Evolutionary conservation across 2,113 vertebrate species (phyloP).

Genomic region (Psophia crepitans): DNA sequence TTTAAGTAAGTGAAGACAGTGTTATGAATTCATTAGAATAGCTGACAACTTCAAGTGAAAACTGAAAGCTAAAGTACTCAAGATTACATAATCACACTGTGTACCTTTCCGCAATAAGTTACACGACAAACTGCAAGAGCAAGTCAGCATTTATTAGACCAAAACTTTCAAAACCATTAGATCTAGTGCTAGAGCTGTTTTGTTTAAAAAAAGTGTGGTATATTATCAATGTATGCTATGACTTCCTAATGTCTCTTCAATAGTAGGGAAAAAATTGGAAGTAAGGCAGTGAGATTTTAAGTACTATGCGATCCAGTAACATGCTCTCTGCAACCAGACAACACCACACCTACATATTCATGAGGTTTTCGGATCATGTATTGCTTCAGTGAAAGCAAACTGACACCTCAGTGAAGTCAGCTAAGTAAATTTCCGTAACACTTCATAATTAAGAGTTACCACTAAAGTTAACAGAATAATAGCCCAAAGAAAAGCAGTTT

Average conservation of each 20-base stretch:
- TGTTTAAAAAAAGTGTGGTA: neutral
- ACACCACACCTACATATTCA: neutral
- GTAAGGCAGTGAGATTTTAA: neutral
- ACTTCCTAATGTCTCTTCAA: neutral
- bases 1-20: neutral
- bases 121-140: neutral
- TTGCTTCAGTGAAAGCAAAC: neutral
- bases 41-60: neutral
- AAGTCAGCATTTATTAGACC: neutral
- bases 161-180: neutral
- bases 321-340: neutral
- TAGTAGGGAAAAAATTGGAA: fast-evolving
- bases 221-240: neutral
- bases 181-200: neutral
- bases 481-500: neutral
- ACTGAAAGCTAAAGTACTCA: neutral
- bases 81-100: neutral
- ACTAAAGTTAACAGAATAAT: neutral
- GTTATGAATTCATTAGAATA: neutral
- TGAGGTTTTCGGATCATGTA: neutral
- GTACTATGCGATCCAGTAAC: neutral
- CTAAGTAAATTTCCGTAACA: neutral
- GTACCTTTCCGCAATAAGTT: neutral
- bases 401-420: neutral
- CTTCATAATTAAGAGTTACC: neutral